Percentiles rank a stretch among this genome's conserved stretches.
Evolutionary conservation across 2,113 vertebrate genomes (phyloP).

Genomic region (Oceanodroma tethys): DNA sequence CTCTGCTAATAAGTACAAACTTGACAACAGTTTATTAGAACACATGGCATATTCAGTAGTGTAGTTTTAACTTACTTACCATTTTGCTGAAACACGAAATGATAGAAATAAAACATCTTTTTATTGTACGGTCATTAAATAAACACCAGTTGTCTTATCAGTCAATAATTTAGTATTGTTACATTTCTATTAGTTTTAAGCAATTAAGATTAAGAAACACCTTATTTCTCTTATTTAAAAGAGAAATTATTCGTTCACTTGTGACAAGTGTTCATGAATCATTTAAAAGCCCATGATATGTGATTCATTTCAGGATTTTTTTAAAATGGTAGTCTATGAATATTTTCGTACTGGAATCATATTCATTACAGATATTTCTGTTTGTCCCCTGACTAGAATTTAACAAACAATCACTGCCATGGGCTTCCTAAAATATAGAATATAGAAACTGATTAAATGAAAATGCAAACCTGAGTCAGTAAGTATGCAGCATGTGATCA

Average conservation of each 20-base stretch:
- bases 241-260: not conserved
- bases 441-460: not conserved
- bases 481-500: not conserved
- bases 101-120: not conserved
- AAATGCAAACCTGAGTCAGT: not conserved
- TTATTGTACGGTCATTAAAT: not conserved
- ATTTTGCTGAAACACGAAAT: not conserved
- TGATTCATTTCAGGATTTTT: not conserved
- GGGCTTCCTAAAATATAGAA: not conserved
- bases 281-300: not conserved
- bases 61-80: not conserved
- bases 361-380: not conserved
- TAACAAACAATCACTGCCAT: not conserved
- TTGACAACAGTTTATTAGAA: not conserved
- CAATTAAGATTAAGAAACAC: not conserved
- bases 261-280: not conserved
- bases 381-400: not conserved
- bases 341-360: not conserved
- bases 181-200: not conserved
- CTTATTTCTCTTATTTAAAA: not conserved
- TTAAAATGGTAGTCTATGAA: not conserved
- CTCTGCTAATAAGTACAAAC: not conserved
- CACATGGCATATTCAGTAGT: not conserved
- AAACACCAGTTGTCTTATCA: not conserved
- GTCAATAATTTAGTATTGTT: not conserved